Base-by-base conservation (phyloP, 2,797 vertebrate species). In the Spinus pinus region DNA sequence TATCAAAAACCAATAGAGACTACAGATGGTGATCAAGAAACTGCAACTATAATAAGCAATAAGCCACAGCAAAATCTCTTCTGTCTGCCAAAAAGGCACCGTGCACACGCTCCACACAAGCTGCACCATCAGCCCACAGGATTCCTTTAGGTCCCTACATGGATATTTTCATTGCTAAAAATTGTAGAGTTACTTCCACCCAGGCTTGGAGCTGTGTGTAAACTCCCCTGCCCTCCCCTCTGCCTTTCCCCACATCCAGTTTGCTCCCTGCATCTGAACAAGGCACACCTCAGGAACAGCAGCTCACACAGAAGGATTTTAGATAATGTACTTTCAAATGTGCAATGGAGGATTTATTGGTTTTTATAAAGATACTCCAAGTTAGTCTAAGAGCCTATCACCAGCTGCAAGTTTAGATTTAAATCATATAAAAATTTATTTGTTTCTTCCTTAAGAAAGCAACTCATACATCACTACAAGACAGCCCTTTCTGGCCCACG, bases 91-190 rank as follows among this genome's bases (percentile, higher is more conserved):
- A 16, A 84, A 73, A 79, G 61, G 78, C 93, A 74, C 79, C 1
- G 19, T 62, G 72, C 79, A 86, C 6, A 0, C 13, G 1, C 86
- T 94, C 84, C 72, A 49, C 49, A 25, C 85, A 90, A 88, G 87
- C 94, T 60, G 95, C 95, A 92, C 96, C 96, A 94, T 82, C 94
- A 95, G 96, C 95, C 96, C 96, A 95, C 90, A 96, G 96, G 93
- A 97, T 97, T 97, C 96, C 94, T 95, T 93, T 90, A 97, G 96
- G 94, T 88, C 96, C 96, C 94, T 96, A 91, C 91, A 71, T 27
- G 73, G 95, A 74, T 94, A 94, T 94, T 95, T 96, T 96, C 42
- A 92, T 75, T 90, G 89, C 94, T 93, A 94, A 94, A 96, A 95
- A 92, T 69, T 95, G 85, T 86, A 56, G 58, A 95, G 81, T 88